Conservation (phyloP, 2,113 vertebrate genomes). For the Pteropus alecto region DNA sequence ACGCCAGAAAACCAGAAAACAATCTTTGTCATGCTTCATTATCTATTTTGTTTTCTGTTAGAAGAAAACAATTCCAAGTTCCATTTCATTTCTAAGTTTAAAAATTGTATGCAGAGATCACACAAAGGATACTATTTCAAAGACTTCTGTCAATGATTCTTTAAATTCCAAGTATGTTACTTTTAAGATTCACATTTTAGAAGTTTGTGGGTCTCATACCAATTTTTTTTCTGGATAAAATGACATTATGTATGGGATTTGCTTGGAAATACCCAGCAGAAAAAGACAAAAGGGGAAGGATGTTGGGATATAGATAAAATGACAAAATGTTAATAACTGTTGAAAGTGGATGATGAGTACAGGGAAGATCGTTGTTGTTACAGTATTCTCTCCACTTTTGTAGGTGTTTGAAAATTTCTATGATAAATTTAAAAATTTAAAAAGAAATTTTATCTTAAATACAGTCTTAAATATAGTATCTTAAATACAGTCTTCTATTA, state of each 20-base stretch:
- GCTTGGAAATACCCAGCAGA: neutral
- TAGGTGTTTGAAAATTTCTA: neutral
- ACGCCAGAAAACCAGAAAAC: neutral
- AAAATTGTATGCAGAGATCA: neutral
- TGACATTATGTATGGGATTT: neutral
- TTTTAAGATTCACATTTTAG: constrained; percentile 1
- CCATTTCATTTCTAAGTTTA: constrained; percentile 2
- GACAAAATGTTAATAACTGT: neutral
- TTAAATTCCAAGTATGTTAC: neutral
- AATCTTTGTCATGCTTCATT: neutral
- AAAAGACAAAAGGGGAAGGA: neutral
- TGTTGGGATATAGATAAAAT: neutral
- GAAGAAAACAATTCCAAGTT: constrained; percentile 2
- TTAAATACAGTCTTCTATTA: neutral
- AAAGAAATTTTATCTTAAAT: neutral
- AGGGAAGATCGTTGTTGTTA: neutral
- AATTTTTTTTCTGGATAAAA: constrained; percentile 5
- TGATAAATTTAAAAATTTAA: neutral
- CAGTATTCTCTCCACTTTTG: neutral
- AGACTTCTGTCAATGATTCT: neutral
- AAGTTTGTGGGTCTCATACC: neutral
- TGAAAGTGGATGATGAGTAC: neutral
- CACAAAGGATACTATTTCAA: constrained; percentile 25
- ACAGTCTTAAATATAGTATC: neutral
- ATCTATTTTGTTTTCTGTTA: neutral